Evolutionary conservation across 2,113 vertebrate genomes (phyloP).

Genomic region (Talpa occidentalis): DNA sequence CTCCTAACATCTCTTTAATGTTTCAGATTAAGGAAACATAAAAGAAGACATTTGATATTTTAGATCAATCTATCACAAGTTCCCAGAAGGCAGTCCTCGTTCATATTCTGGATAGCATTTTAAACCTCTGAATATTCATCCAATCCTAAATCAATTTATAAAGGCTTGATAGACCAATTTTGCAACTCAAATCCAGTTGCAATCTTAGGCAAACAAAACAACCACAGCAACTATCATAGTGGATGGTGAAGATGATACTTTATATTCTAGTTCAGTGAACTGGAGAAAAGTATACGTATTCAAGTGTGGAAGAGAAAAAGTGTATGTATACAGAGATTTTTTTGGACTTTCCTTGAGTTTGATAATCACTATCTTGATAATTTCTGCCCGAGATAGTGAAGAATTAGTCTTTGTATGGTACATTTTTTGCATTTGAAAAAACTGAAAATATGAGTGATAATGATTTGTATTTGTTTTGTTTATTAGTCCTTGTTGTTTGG

Average conservation of each 20-base stretch:
- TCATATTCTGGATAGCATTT: neutral
- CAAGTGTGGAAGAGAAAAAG: slow-evolving; percentile 29
- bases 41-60: slow-evolving; percentile 65
- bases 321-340: neutral
- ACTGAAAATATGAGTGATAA: neutral
- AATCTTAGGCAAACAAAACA: neutral
- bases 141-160: neutral
- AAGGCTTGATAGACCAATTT: slow-evolving; percentile 20
- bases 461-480: slow-evolving; percentile 22
- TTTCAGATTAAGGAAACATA: slow-evolving; percentile 62
- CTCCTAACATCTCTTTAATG: slow-evolving; percentile 19
- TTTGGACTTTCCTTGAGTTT: neutral
- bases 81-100: neutral
- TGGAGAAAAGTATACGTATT: slow-evolving; percentile 21
- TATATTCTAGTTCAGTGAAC: slow-evolving; percentile 32
- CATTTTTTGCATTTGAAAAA: slow-evolving; percentile 12
- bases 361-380: slow-evolving; percentile 26
- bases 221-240: slow-evolving; percentile 11
- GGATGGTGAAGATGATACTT: neutral
- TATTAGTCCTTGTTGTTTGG: slow-evolving; percentile 9
- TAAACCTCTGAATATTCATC: slow-evolving; percentile 43
- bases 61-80: slow-evolving; percentile 21
- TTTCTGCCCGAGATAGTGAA: neutral
- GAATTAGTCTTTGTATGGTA: slow-evolving; percentile 14
- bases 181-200: slow-evolving; percentile 29